Conservation (phyloP, 2,888 invertebrate genomes). For the Euplagia quadripunctaria region DNA sequence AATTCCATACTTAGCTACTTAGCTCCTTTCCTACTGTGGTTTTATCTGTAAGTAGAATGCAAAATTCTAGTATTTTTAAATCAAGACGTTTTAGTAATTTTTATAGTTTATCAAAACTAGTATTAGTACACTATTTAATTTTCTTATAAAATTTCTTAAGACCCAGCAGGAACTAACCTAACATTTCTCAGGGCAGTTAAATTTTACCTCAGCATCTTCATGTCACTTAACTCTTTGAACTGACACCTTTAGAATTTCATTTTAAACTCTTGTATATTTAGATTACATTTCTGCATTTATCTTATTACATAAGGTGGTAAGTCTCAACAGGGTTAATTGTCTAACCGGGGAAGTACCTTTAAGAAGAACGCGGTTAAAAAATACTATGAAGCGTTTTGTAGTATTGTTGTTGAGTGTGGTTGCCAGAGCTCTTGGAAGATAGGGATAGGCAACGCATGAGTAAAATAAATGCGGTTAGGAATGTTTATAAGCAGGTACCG, state of each 20-base stretch:
- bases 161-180: background rate
- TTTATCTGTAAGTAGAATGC: too few species aligned
- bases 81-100: too few species aligned
- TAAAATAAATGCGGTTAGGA: background rate
- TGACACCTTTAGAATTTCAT: background rate
- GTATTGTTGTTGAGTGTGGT: background rate
- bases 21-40: too few species aligned
- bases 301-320: too few species aligned
- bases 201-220: background rate
- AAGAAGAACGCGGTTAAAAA: too few species aligned
- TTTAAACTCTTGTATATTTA: background rate
- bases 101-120: too few species aligned
- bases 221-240: too few species aligned
- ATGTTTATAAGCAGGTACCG: background rate
- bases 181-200: background rate
- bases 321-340: background rate
- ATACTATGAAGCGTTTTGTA: too few species aligned
- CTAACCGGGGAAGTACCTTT: background rate
- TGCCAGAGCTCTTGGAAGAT: background rate
- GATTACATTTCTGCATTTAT: background rate
- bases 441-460: background rate
- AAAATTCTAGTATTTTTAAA: too few species aligned
- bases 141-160: background rate
- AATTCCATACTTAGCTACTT: background rate
- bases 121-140: background rate